Evolutionary conservation across 2,888 invertebrate genomes (phyloP).

Genomic region (Dryadula phaetusa): DNA sequence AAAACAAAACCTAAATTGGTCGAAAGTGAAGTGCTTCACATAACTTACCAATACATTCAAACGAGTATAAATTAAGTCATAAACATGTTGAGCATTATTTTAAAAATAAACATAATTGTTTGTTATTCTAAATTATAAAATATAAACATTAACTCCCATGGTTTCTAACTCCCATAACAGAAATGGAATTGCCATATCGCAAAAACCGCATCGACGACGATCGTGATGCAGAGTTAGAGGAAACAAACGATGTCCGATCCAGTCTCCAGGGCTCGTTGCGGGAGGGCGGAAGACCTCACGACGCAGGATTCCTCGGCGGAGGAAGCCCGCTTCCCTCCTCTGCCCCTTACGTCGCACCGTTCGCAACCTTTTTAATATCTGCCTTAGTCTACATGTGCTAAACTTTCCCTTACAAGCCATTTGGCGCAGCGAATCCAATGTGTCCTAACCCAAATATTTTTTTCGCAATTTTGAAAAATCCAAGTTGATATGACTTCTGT

Average conservation of each 20-base stretch:
- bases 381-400: constrained; percentile 68
- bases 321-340: constrained; percentile 60
- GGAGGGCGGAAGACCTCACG: constrained; percentile 82
- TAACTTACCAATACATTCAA: not conserved
- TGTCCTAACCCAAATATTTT: not conserved
- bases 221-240: constrained; percentile 66
- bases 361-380: constrained; percentile 67
- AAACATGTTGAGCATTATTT: not conserved
- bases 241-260: constrained; percentile 84
- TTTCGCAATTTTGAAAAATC: not conserved
- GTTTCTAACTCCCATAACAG: constrained; percentile 58
- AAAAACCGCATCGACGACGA: constrained; percentile 80
- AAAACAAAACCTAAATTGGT: too few relatives aligned
- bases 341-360: constrained; percentile 55
- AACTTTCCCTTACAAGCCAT: constrained; percentile 62
- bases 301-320: constrained; percentile 74
- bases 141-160: not conserved
- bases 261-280: constrained; percentile 87
- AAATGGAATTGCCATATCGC: constrained; percentile 86
- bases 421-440: constrained; percentile 45
- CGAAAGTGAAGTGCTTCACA: too few relatives aligned
- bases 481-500: not conserved
- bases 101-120: not conserved
- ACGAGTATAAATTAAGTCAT: not conserved
- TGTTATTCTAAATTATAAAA: not conserved